Evolutionary conservation across 1,140 invertebrate species (phyloP).

Genomic region (Ectropis grisescens): DNA sequence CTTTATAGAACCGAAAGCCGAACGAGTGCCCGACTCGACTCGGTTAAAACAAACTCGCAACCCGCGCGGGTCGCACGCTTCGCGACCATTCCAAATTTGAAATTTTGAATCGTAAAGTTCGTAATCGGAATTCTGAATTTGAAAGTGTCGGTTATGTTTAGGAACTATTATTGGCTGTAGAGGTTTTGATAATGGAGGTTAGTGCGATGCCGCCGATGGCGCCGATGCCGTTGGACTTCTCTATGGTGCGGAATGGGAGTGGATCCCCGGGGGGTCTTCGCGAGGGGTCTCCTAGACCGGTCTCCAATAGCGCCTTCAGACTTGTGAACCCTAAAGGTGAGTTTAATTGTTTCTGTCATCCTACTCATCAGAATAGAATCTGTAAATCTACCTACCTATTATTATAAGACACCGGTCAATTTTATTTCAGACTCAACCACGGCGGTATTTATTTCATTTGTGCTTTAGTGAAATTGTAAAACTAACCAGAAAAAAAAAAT

Average conservation of each 20-base stretch:
- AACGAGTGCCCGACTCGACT: slow-evolving; percentile 15
- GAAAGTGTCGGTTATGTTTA: slow-evolving; percentile 13
- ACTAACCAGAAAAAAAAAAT: too few species aligned
- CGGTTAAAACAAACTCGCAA: slow-evolving; percentile 51
- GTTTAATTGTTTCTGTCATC: too few species aligned
- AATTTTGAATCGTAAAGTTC: too few species aligned
- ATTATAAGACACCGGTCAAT: too few species aligned
- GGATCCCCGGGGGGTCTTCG: slow-evolving; percentile 35
- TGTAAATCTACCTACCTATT: too few species aligned
- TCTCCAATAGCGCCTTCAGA: slow-evolving; percentile 63
- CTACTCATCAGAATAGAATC: too few species aligned
- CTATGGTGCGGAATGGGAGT: slow-evolving; percentile 54
- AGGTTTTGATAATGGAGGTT: slow-evolving; percentile 63
- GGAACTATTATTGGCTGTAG: slow-evolving; percentile 6
- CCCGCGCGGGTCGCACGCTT: slow-evolving; percentile 48
- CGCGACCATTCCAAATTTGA: slow-evolving; percentile 27
- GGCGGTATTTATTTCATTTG: too few species aligned
- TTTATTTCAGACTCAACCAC: too few species aligned
- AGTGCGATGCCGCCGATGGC: slow-evolving; percentile 69
- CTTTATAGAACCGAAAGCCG: slow-evolving; percentile 40
- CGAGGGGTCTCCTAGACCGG: slow-evolving; percentile 50
- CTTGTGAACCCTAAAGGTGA: slow-evolving; percentile 67
- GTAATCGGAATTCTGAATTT: too few species aligned
- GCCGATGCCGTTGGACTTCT: slow-evolving; percentile 69
- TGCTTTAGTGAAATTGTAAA: too few species aligned